Evolutionary conservation across 2,888 invertebrate genomes (phyloP).

Genomic region (Stenichneumon culpator): DNA sequence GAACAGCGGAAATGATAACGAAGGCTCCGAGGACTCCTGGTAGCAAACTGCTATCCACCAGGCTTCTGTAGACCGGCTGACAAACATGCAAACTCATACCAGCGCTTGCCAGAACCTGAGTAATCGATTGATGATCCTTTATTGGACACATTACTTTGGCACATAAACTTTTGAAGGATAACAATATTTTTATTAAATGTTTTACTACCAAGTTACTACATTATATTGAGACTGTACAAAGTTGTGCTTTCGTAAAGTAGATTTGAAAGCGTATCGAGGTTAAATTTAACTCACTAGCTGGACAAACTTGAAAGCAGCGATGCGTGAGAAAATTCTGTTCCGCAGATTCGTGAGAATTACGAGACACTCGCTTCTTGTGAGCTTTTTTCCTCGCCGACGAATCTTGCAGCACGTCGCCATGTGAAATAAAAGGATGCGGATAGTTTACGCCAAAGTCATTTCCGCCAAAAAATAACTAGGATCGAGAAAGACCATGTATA

Average conservation of each 20-base stretch:
- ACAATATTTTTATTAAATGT: conserved; percentile 6
- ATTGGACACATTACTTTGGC: not conserved
- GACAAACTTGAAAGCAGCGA: conserved; percentile 63
- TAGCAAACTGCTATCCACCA: conserved; percentile 66
- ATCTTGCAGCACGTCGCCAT: conserved; percentile 55
- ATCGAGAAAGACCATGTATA: too few relatives aligned
- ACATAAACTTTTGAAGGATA: not conserved
- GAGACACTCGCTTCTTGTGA: conserved; percentile 47
- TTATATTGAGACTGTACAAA: not conserved
- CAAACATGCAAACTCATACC: conserved; percentile 68
- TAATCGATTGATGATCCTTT: conserved; percentile 5
- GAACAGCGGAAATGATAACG: conserved; percentile 65
- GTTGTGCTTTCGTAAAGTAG: not conserved
- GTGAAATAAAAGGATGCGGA: not conserved
- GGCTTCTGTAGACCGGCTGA: conserved; percentile 58
- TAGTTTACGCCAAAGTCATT: not conserved
- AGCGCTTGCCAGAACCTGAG: conserved; percentile 66
- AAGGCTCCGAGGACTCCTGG: conserved; percentile 70
- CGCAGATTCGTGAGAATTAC: conserved; percentile 45
- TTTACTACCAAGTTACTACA: not conserved
- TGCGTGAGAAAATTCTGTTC: conserved; percentile 60
- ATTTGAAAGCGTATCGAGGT: not conserved
- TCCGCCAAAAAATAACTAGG: too few relatives aligned
- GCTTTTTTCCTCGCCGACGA: conserved; percentile 33
- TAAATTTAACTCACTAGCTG: conserved; percentile 65